phyloP scores from a whole-genome alignment of 92 coral and sea anemone species.

The Galaxea fascicularis region DNA sequence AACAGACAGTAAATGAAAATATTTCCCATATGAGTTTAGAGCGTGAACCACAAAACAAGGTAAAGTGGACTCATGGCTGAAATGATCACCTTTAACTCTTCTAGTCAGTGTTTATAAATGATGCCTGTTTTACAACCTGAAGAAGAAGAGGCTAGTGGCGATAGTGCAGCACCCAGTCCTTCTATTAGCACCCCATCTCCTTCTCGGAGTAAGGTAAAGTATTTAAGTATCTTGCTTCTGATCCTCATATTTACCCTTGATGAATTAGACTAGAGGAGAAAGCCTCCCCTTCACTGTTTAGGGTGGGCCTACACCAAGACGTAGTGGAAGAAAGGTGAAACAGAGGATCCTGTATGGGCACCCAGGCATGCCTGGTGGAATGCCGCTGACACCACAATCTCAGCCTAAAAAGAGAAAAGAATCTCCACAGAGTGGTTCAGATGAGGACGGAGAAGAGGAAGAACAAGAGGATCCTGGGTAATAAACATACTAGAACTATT shows the following conservation, averaged over 20 bases:
- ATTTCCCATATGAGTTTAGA: no score
- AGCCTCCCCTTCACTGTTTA: background rate
- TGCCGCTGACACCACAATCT: slow-evolving; percentile 41
- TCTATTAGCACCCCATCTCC: slow-evolving; percentile 22
- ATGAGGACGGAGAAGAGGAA: slow-evolving; percentile 45
- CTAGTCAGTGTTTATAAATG: background rate
- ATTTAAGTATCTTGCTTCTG: background rate
- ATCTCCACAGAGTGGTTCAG: slow-evolving; percentile 70
- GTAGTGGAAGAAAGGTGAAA: slow-evolving; percentile 78
- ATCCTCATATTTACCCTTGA: no score
- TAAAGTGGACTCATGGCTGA: no score
- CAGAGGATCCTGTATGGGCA: slow-evolving; percentile 83
- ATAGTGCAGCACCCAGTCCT: slow-evolving; percentile 25
- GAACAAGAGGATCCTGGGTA: slow-evolving; percentile 20
- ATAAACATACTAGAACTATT: background rate
- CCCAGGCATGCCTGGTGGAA: slow-evolving; percentile 39
- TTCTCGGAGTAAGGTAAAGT: slow-evolving; percentile 1
- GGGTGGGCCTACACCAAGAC: slow-evolving; percentile 62
- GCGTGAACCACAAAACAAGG: no score
- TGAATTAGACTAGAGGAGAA: background rate
- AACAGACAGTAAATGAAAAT: no score
- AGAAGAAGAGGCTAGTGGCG: slow-evolving; percentile 10
- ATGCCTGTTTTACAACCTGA: slow-evolving; percentile 50
- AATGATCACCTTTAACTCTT: background rate
- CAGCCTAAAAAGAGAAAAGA: slow-evolving; percentile 40